A percentile compares a stretch with the other conserved stretches of the same genome.
These are phyloP conservation scores for Cydia strobilella DNA, from an alignment of 1,140 invertebrate species.

Conservation along the genomic window DNA sequence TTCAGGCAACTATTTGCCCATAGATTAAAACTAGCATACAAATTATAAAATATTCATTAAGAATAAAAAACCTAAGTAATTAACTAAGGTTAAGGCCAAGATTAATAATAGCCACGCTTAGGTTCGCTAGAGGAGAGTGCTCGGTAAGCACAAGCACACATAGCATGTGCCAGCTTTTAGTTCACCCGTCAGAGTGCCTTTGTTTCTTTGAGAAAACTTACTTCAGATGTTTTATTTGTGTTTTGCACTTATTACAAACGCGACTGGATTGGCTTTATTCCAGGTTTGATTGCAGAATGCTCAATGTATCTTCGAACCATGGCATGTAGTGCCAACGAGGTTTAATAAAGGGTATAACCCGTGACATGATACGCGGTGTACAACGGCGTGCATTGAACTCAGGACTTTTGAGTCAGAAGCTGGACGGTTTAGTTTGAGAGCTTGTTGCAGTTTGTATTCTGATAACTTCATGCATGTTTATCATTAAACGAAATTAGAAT, in stretches of 20 bases:
- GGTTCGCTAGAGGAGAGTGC: background rate
- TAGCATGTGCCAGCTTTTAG: conserved; percentile 8
- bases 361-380: background rate
- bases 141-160: too few species aligned
- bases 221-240: conserved; percentile 1
- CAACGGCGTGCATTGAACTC: background rate
- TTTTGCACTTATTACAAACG: conserved; percentile 1
- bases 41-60: too few species aligned
- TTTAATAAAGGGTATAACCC: background rate
- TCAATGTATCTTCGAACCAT: background rate
- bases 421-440: background rate
- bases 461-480: background rate
- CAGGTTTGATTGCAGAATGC: conserved; percentile 7
- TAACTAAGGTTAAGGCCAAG: too few species aligned
- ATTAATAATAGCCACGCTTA: too few species aligned
- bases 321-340: conserved; percentile 1
- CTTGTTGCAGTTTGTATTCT: background rate
- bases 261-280: background rate
- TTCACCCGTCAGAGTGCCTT: background rate
- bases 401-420: background rate
- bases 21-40: too few species aligned
- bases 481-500: too few species aligned
- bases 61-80: too few species aligned
- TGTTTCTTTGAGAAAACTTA: conserved; percentile 24
- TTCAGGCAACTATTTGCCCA: too few species aligned